Evolutionary conservation across 2,113 vertebrate genomes (phyloP), one percentile per base, ranked within the genome.

Genomic region (Amazona vittata): DNA sequence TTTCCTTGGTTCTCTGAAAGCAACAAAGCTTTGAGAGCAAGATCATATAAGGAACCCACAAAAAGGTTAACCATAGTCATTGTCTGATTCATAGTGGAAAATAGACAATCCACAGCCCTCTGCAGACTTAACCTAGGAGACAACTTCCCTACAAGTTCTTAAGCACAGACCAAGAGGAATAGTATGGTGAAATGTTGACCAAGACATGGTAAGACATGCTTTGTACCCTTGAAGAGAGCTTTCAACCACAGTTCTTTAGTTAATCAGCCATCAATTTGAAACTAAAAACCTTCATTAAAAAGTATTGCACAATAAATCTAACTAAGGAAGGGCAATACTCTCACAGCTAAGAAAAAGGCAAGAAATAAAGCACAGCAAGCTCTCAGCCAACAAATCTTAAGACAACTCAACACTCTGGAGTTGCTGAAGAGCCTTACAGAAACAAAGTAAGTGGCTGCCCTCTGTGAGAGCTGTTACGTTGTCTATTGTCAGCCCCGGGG

Each of bases 121-220:
- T 74, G 28, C 65, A 63, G 20, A 79, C 77, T 80, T 91, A 73
- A 75, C 6, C 28, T 31, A 26, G 4, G n/a, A 79, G 6, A 35
- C 33, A 59, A 80, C 88, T 88, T 79, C 28, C 53, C 9, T 70
- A 50, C 46, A 17, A 49, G 12, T 37, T 19, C 18, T 69, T 44
- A 92, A 83, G 24, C 15, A 53, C 11, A 86, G 39, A 69, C 9
- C 26, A 77, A 67, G 37, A 0, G 0, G 16, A 50, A 10, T 7
- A 60, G 24, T 39, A 69, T n/a, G 17, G 37, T 47, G 76, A 88
- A 76, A 69, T 35, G 35, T 12, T 76, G 24, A 62, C 25, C n/a
- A 69, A 88, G 24, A 59, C 29, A 20, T 43, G 24, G 53, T 41
- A 83, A 79, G 18, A 43, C 11, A 50, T 9, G 7, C 19, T 64